phyloP scores from a whole-genome alignment of 2,888 invertebrate genomes.

The Capitulum mitella region DNA sequence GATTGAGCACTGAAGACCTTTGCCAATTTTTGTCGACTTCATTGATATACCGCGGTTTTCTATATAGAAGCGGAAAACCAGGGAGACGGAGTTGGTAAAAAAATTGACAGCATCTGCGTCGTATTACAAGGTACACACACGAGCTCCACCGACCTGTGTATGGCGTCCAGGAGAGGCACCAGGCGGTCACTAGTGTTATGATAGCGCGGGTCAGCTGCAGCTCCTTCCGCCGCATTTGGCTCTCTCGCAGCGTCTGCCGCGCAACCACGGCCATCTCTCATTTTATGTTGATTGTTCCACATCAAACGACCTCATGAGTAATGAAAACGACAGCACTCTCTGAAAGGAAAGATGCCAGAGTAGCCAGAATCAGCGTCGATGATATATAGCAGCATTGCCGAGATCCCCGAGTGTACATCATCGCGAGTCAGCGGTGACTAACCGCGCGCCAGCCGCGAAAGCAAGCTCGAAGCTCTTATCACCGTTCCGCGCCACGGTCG shows the following conservation, averaged over 20 bases:
- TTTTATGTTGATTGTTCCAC: no score
- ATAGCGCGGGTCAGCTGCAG: constrained; percentile 36
- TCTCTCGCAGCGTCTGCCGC: constrained; percentile 26
- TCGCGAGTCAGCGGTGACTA: neutral
- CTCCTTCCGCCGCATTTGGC: constrained; percentile 26
- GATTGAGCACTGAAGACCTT: no score
- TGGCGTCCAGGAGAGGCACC: constrained; percentile 44
- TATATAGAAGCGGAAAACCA: no score
- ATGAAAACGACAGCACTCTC: neutral
- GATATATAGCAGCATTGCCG: neutral
- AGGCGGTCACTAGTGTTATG: constrained; percentile 42
- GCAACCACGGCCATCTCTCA: neutral
- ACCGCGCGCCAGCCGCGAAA: neutral
- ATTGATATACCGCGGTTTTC: no score
- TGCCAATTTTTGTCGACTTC: no score
- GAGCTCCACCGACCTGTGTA: constrained; percentile 37
- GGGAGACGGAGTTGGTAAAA: neutral
- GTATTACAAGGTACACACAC: no score
- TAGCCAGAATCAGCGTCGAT: neutral
- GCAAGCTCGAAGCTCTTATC: neutral
- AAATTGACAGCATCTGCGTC: neutral
- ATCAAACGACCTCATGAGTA: no score
- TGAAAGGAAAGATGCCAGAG: neutral
- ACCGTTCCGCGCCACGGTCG: neutral
- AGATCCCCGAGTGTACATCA: neutral